These are phyloP conservation scores for Ariolimax columbianus DNA, from an alignment of 2,888 invertebrate genomes.

Conservation along the genomic window DNA sequence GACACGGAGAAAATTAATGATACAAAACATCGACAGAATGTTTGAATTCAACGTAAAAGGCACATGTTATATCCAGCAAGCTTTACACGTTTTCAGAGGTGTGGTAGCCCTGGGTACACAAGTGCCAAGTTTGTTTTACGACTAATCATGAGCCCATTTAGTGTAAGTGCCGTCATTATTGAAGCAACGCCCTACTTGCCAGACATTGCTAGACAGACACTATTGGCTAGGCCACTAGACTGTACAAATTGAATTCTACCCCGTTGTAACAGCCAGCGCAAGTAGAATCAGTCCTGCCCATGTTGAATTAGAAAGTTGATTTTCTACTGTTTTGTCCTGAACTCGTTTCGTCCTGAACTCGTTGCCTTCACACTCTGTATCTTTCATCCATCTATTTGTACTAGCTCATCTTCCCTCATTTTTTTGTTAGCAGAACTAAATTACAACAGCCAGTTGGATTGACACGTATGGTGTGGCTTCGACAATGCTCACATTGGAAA, in stretches of 20 bases:
- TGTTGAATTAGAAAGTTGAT: background rate
- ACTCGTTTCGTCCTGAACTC: too few species aligned
- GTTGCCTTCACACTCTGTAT: too few species aligned
- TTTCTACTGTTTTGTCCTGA: background rate
- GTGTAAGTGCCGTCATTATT: background rate
- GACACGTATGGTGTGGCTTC: too few species aligned
- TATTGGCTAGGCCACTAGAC: conserved; percentile 1
- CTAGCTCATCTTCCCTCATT: too few species aligned
- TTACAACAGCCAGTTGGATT: too few species aligned
- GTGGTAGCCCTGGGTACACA: background rate
- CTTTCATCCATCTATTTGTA: too few species aligned
- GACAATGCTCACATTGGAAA: too few species aligned
- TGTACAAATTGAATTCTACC: background rate
- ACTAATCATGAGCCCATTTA: conserved; percentile 4
- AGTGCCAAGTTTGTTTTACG: background rate
- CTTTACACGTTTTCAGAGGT: background rate
- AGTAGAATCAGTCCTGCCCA: background rate
- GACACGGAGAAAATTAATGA: too few species aligned
- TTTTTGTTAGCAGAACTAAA: too few species aligned
- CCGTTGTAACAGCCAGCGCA: background rate
- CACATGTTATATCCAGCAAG: too few species aligned
- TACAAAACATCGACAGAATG: too few species aligned
- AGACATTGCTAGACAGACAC: background rate
- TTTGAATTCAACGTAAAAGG: too few species aligned
- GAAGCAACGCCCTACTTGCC: background rate